A percentile compares a stretch with the other conserved stretches of the same genome.
Conservation (phyloP, 2,888 invertebrate species). For the Eupithecia dodoneata region DNA sequence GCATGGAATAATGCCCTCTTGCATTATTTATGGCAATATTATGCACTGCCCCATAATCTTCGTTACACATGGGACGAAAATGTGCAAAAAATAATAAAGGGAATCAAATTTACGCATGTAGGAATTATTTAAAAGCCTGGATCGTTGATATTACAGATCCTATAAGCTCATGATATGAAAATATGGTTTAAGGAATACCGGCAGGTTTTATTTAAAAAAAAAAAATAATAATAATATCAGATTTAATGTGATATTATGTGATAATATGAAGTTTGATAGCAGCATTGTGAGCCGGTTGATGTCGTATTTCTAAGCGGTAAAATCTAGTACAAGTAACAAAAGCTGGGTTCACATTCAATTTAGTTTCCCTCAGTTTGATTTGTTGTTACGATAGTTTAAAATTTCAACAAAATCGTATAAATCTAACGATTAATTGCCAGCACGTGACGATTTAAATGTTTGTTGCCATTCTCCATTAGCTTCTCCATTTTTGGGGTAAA, state of each 20-base stretch:
- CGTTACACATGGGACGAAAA: slow-evolving; percentile 25
- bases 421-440: slow-evolving; percentile 51
- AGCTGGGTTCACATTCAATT: not conserved
- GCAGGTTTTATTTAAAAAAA: not conserved
- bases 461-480: slow-evolving; percentile 67
- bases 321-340: not conserved
- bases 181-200: not conserved
- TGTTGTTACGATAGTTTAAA: slow-evolving; percentile 7
- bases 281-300: not conserved
- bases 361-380: not conserved
- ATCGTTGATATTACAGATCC: not conserved
- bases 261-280: too few relatives aligned
- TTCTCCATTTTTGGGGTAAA: slow-evolving; percentile 70
- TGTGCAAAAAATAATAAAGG: slow-evolving; percentile 36
- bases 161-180: not conserved
- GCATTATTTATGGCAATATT: slow-evolving; percentile 44
- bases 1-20: slow-evolving; percentile 39
- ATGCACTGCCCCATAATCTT: slow-evolving; percentile 40
- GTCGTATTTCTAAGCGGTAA: not conserved
- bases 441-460: slow-evolving; percentile 64
- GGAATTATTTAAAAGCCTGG: not conserved
- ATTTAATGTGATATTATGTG: too few relatives aligned
- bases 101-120: slow-evolving; percentile 24
- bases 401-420: slow-evolving; percentile 26
- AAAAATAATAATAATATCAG: too few relatives aligned